phyloP scores from a whole-genome alignment of 2,888 invertebrate genomes.

The Ctena decussata region DNA sequence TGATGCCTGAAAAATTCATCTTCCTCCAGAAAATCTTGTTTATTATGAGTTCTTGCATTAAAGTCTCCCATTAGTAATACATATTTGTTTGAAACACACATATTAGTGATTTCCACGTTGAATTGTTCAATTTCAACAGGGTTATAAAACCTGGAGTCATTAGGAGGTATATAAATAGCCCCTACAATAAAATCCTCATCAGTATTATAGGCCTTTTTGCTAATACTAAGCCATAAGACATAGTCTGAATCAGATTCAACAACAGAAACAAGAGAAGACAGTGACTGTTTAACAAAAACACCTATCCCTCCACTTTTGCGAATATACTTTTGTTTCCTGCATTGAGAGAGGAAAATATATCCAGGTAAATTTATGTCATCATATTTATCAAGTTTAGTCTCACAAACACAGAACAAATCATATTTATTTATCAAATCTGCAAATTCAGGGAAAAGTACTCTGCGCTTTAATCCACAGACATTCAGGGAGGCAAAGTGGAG shows the following conservation, averaged over 20 bases:
- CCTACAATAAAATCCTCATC: not conserved
- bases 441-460: conserved; percentile 6
- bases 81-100: conserved; percentile 7
- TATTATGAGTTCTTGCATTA: not conserved
- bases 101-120: not conserved
- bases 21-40: conserved; percentile 2
- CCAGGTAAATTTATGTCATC: not conserved
- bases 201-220: not conserved
- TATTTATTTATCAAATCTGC: not conserved
- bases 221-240: not conserved
- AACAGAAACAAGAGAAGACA: not conserved
- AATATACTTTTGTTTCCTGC: not conserved
- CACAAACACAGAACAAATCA: conserved; percentile 1
- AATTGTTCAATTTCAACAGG: not conserved
- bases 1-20: not conserved
- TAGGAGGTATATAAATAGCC: not conserved
- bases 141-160: not conserved
- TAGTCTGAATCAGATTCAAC: conserved; percentile 4
- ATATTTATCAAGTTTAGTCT: conserved; percentile 1
- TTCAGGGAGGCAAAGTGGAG: not conserved
- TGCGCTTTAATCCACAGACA: not conserved
- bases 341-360: not conserved
- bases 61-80: not conserved
- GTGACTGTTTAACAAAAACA: conserved; percentile 1
- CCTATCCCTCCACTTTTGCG: conserved; percentile 1